A percentile compares a stretch with the other conserved stretches of the same genome.
Evolutionary conservation across 2,888 invertebrate genomes (phyloP).

Genomic region (Melitaea athalia): DNA sequence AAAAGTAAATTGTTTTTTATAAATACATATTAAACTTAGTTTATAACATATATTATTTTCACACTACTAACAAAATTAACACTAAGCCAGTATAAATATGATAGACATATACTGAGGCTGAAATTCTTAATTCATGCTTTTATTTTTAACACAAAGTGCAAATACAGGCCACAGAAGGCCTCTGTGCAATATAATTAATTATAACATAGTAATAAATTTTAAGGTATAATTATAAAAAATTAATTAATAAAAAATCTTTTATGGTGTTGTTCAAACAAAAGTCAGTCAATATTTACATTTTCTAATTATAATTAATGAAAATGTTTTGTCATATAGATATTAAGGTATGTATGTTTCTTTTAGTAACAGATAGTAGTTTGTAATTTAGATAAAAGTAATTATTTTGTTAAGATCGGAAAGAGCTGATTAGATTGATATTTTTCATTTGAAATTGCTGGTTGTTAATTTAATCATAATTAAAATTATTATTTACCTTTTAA

Average conservation of each 20-base stretch:
- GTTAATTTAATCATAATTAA: background rate
- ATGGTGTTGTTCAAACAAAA: conserved; percentile 1
- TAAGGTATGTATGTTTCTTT: background rate
- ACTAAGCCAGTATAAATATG: background rate
- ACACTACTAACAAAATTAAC: conserved; percentile 6
- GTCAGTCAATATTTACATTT: background rate
- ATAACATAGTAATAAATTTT: conserved; percentile 31
- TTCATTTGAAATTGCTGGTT: conserved; percentile 39
- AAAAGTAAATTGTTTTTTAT: background rate
- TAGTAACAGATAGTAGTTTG: conserved; percentile 32
- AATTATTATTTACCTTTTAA: background rate
- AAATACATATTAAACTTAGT: conserved; percentile 5
- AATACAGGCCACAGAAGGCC: conserved; percentile 25
- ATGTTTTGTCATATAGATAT: conserved; percentile 4
- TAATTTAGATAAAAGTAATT: conserved; percentile 13
- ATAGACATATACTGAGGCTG: background rate
- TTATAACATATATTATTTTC: background rate
- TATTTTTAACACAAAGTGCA: conserved; percentile 23
- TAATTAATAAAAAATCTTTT: conserved; percentile 15
- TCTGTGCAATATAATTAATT: conserved; percentile 46
- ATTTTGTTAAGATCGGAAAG: conserved; percentile 5
- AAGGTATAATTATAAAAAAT: conserved; percentile 35
- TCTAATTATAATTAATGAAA: background rate
- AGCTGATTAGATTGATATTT: conserved; percentile 21
- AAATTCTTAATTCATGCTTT: background rate